Conservation (phyloP, 2,888 invertebrate species). For the Polyommatus icarus region DNA sequence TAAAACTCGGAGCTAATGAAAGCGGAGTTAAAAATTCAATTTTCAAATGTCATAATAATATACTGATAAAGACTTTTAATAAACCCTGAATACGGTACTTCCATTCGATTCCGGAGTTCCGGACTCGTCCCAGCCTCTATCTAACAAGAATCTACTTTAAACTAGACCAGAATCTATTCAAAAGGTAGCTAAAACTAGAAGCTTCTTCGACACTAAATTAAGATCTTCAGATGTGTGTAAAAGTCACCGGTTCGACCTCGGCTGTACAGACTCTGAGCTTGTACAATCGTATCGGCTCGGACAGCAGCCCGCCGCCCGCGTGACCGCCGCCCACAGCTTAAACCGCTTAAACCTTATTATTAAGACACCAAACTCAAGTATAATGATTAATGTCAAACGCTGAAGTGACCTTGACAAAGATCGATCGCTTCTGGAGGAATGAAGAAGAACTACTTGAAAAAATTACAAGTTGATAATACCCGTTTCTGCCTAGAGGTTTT, state of each 20-base stretch:
- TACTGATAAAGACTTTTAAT: too few relatives aligned
- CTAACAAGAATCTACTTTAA: too few relatives aligned
- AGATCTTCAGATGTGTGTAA: background rate
- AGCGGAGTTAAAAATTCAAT: too few relatives aligned
- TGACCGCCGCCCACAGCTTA: background rate
- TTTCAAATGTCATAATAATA: too few relatives aligned
- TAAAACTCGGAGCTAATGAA: too few relatives aligned
- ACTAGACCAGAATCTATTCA: too few relatives aligned
- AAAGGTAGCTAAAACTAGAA: background rate
- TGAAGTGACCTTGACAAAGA: background rate
- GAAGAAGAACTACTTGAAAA: too few relatives aligned
- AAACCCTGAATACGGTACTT: too few relatives aligned
- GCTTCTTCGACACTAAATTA: background rate
- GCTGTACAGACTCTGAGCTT: background rate
- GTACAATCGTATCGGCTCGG: background rate
- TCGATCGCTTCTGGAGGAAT: background rate
- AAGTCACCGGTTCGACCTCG: slow-evolving; percentile 11
- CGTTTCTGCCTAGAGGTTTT: too few relatives aligned
- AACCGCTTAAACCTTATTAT: background rate
- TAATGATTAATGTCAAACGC: background rate
- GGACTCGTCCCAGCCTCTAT: too few relatives aligned
- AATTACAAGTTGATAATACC: too few relatives aligned
- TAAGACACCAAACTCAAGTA: background rate
- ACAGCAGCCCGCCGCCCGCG: background rate
- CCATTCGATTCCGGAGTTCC: too few relatives aligned